Percentiles rank a stretch among this genome's conserved stretches.
phyloP scores from a whole-genome alignment of 35 echinoderm and acorn worm species.

The Apostichopus californicus region DNA sequence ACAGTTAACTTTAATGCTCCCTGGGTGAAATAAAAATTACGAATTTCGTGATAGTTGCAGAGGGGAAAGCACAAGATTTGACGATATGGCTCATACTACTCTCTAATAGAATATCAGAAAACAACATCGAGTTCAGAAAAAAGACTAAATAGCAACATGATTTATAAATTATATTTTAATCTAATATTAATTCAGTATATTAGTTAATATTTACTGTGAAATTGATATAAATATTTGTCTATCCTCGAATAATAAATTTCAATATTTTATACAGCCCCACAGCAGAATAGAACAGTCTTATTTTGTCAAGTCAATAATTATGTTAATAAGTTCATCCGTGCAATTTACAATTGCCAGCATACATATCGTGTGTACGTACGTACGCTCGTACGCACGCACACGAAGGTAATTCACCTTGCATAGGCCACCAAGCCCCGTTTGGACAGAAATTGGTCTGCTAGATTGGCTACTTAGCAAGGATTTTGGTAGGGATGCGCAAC shows the following conservation, averaged over 20 bases:
- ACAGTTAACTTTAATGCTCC: background rate
- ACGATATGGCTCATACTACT: background rate
- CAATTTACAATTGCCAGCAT: background rate
- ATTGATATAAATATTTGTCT: too few species aligned
- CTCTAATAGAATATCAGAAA: background rate
- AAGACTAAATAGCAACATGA: background rate
- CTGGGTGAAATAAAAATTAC: conserved; percentile 14
- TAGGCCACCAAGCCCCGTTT: conserved; percentile 28
- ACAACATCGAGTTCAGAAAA: background rate
- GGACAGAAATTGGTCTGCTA: background rate
- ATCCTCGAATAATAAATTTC: too few species aligned
- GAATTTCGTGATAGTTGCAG: conserved; percentile 17
- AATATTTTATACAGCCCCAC: background rate
- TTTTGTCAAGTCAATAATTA: conserved; percentile 43
- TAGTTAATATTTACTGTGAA: too few species aligned
- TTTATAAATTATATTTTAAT: background rate
- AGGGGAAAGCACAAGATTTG: background rate
- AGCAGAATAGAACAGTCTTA: conserved; percentile 12
- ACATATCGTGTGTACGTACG: conserved; percentile 18
- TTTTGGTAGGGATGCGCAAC: conserved; percentile 12
- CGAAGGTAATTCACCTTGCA: conserved; percentile 15
- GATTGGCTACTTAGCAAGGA: background rate
- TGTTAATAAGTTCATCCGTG: conserved; percentile 52
- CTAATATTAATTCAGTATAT: too few species aligned
- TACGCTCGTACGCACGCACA: background rate